Evolutionary conservation across 2,113 vertebrate species (phyloP).

Genomic region (Triplophysa rosa): DNA sequence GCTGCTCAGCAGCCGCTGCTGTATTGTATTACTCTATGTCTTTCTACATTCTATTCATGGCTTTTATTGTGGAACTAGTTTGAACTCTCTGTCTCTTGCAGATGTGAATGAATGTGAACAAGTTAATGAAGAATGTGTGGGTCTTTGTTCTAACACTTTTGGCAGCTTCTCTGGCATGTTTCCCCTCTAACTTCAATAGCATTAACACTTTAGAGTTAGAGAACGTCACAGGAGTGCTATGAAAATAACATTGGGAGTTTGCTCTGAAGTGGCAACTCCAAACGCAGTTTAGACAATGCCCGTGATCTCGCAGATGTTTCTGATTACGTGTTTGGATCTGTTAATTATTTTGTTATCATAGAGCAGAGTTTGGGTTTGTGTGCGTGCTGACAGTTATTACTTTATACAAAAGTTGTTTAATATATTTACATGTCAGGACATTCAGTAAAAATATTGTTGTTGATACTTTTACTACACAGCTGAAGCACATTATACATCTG

Average conservation of each 20-base stretch:
- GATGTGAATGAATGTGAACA: conserved; percentile 60
- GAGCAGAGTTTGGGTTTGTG: background rate
- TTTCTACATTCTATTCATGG: background rate
- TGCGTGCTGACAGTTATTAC: background rate
- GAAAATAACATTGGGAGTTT: background rate
- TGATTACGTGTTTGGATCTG: background rate
- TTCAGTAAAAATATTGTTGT: background rate
- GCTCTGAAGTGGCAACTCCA: background rate
- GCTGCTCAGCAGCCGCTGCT: background rate
- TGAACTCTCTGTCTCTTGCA: conserved; percentile 39
- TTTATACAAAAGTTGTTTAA: background rate
- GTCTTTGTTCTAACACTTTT: too few species aligned
- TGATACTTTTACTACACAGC: background rate
- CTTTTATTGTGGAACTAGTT: background rate
- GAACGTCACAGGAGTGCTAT: background rate
- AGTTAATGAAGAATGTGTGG: conserved; percentile 52
- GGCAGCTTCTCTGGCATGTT: background rate
- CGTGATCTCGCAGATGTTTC: background rate
- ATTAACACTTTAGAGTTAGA: background rate
- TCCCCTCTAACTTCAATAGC: background rate
- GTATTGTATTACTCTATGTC: background rate
- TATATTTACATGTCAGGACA: background rate
- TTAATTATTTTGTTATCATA: background rate
- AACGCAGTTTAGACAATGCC: background rate
- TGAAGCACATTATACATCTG: background rate